Evolutionary conservation across 2,888 invertebrate species (phyloP), one percentile per base, ranked within the genome.

Genomic region (Globia sparganii): DNA sequence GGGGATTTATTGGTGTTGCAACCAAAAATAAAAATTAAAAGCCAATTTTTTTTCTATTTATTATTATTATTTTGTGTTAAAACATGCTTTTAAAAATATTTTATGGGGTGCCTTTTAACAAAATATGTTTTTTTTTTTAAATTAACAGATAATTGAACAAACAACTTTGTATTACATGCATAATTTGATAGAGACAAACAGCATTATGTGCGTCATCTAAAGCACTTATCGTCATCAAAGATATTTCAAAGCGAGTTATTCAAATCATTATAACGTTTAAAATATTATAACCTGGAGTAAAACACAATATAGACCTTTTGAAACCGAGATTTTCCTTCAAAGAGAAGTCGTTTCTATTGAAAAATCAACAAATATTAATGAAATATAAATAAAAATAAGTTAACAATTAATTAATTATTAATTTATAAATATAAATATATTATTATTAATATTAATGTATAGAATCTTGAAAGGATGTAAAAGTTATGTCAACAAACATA

Each of bases 141-240:
- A 31, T 28, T 11, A 59, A 59, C 25, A 46, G 13, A 21, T 43
- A 34, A n/a, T 59, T n/a, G 31, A 78, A 65, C 21, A 1, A 31
- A 56, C 0, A 64, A 53, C 58, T 37, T 67, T 46, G 5, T 49
- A 59, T 56, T 28, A n/a, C 82, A 83, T 83, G 82, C 82, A 82
- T 59, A 40, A 68, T 49, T 80, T 61, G 8, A 62, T n/a, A 61
- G 53, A 84, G 31, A 46, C 31, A 58, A 76, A 80, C 25, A 82
- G 81, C 80, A 37, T 84, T 81, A 62, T 78, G 69, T 82, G 82
- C 66, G 40, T 76, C 66, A 53, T 28, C 64, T 75, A 68, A 80
- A 80, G 76, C 81, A 61, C 68, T 56, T 70, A 71, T 79, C 69
- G 67, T 65, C 53, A 71, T 72, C 53, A 80, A 65, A 80, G 53